Percentiles rank a stretch among this genome's conserved stretches.
These are phyloP conservation scores for Pyrrhia umbra DNA, from an alignment of 2,888 invertebrate species.

Conservation along the genomic window DNA sequence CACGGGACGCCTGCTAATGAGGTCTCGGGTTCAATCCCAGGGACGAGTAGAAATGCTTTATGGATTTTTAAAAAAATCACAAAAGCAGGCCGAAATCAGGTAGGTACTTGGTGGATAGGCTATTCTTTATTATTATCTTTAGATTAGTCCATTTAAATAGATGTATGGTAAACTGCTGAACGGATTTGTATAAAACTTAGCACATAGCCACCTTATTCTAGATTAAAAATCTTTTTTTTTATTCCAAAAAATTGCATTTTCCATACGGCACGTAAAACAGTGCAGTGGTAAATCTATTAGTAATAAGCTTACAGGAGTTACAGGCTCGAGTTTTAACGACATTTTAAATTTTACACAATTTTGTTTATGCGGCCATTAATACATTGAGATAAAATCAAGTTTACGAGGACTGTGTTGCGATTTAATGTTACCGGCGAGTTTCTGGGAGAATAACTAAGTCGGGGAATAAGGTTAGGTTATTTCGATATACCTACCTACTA, in stretches of 20 bases:
- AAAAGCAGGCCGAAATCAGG: too few relatives aligned
- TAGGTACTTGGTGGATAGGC: too few relatives aligned
- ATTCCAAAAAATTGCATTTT: too few relatives aligned
- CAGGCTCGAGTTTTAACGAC: constrained; percentile 20
- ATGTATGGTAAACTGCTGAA: too few relatives aligned
- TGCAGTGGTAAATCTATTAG: neutral
- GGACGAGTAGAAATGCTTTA: too few relatives aligned
- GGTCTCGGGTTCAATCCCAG: too few relatives aligned
- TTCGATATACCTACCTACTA: neutral
- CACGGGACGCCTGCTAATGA: too few relatives aligned
- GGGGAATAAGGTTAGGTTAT: neutral
- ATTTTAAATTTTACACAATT: constrained; percentile 36
- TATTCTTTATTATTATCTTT: too few relatives aligned
- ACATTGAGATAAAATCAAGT: constrained; percentile 46
- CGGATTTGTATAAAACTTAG: too few relatives aligned
- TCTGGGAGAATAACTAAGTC: neutral
- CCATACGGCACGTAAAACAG: neutral
- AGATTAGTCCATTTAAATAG: too few relatives aligned
- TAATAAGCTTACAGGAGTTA: constrained; percentile 9
- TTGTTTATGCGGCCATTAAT: constrained; percentile 43
- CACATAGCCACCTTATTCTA: neutral
- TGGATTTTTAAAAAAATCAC: too few relatives aligned
- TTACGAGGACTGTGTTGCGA: constrained; percentile 13
- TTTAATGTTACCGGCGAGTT: constrained; percentile 1
- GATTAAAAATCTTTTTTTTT: neutral